A percentile compares a stretch with the other conserved stretches of the same genome.
phyloP scores from a whole-genome alignment of 2,113 vertebrate genomes.

The Eupsittula cactorum region DNA sequence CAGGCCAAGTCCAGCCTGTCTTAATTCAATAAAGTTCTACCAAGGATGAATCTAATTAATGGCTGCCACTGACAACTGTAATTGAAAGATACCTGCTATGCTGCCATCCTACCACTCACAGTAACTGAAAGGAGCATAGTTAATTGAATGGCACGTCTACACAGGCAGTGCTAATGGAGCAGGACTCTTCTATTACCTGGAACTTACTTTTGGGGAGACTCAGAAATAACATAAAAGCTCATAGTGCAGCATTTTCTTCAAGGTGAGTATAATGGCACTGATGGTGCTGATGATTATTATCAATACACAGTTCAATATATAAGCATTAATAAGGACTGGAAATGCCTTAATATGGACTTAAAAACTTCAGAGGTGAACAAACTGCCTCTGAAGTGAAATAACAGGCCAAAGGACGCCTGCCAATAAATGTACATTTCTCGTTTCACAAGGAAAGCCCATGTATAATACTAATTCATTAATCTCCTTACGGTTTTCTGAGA shows the following conservation, averaged over 20 bases:
- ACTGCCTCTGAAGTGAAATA: neutral
- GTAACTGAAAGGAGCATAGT: neutral
- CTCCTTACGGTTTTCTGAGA: constrained; percentile 90
- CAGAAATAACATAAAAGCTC: neutral
- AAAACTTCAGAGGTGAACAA: neutral
- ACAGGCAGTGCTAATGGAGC: neutral
- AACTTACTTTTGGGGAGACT: neutral
- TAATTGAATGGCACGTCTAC: neutral
- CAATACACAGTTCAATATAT: neutral
- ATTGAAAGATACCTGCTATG: neutral
- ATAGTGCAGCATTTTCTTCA: neutral
- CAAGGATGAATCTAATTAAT: neutral
- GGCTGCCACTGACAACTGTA: neutral
- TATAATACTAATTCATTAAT: neutral
- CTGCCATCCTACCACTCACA: neutral
- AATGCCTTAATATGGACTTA: neutral
- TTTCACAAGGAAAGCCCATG: neutral
- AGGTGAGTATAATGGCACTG: neutral
- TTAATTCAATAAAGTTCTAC: neutral
- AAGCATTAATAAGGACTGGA: neutral
- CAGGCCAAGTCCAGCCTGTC: neutral
- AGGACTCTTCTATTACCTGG: neutral
- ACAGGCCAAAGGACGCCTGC: neutral
- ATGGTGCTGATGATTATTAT: neutral
- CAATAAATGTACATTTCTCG: neutral